Percentiles rank a stretch among this genome's conserved stretches.
These are phyloP conservation scores for Eupsilia transversa DNA, from an alignment of 2,888 invertebrate genomes.

Conservation along the genomic window DNA sequence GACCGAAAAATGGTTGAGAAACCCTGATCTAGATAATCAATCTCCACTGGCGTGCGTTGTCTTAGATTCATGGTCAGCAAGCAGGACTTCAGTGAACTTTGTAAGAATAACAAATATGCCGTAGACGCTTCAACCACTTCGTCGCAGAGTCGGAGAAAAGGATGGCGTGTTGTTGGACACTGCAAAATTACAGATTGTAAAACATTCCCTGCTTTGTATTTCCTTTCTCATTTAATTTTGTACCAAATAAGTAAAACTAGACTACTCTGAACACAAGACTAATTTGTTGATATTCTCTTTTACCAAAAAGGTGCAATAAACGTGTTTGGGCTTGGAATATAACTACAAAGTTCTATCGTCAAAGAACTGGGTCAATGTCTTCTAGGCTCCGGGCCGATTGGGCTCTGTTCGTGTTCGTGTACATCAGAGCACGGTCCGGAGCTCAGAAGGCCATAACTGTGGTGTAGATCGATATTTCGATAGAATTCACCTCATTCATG, in stretches of 20 bases:
- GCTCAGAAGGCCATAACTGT: not conserved
- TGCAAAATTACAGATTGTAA: slow-evolving; percentile 49
- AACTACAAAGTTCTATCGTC: not conserved
- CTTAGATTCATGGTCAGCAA: slow-evolving; percentile 22
- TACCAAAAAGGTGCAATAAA: slow-evolving; percentile 3
- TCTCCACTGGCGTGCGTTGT: not conserved
- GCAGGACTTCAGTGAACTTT: slow-evolving; percentile 9
- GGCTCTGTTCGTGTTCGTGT: not conserved
- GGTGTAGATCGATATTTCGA: not conserved
- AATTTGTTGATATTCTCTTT: not conserved
- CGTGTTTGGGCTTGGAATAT: slow-evolving; percentile 7
- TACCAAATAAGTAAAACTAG: not conserved
- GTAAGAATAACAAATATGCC: slow-evolving; percentile 8
- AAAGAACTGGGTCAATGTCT: not conserved
- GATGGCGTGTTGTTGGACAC: slow-evolving; percentile 34
- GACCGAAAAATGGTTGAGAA: too few species aligned
- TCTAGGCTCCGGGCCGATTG: not conserved
- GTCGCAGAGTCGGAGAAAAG: slow-evolving; percentile 31
- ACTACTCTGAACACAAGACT: not conserved
- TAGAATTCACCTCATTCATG: not conserved
- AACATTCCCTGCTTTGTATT: slow-evolving; percentile 19
- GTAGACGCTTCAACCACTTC: slow-evolving; percentile 28
- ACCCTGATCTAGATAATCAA: slow-evolving; percentile 15
- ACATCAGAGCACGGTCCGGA: not conserved
- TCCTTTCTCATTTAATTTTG: not conserved